These are phyloP conservation scores for Rhinogobio ventralis DNA, from an alignment of 2,797 vertebrate genomes.

Conservation along the genomic window DNA sequence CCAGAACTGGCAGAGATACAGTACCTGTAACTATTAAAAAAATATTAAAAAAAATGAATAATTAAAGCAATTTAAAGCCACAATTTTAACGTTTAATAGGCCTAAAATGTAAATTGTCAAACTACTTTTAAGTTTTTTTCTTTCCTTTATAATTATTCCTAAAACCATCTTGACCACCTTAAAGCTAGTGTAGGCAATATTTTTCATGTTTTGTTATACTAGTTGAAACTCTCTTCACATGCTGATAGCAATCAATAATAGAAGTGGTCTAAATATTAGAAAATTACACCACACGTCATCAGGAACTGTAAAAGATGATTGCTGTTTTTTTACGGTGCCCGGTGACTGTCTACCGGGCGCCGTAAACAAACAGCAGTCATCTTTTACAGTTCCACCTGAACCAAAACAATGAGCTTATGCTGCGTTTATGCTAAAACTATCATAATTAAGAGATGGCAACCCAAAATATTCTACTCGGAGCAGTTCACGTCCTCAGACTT, in stretches of 20 bases:
- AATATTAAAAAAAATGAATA: neutral
- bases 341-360: no score
- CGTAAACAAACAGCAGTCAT: no score
- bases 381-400: no score
- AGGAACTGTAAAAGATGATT: no score
- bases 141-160: neutral
- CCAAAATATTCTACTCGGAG: no score
- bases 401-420: no score
- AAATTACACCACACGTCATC: no score
- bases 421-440: no score
- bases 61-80: neutral
- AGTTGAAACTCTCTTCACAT: neutral
- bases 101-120: neutral
- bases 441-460: no score
- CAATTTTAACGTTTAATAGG: neutral
- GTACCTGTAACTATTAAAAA: neutral
- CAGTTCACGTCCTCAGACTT: no score
- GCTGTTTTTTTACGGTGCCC: no score
- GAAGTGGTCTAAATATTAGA: neutral
- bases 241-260: neutral
- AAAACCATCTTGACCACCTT: neutral
- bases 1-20: neutral
- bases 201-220: neutral
- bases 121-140: neutral
- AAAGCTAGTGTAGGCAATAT: neutral